Base-by-base conservation (phyloP, 1,140 invertebrate species). In the Lysiphlebus fabarum region DNA sequence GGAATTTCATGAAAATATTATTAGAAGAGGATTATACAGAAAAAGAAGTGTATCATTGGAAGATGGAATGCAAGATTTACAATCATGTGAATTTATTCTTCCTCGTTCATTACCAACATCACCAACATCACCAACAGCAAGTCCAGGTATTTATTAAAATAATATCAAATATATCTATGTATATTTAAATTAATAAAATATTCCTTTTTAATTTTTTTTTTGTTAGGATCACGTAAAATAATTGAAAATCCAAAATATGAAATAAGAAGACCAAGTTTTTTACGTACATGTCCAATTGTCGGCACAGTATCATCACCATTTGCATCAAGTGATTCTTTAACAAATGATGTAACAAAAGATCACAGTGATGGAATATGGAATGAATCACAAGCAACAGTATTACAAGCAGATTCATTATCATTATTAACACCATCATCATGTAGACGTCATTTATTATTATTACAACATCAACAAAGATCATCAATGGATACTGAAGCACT, bases 291-390 rank as follows among this genome's bases (percentile, higher is more conserved):
- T 11, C 64, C 65, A 14, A 63, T 64, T 14, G 53, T 64, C 54
- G 70, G 70, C 34, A 61, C 65, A 61, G 42, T 62, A 37, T 62
- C 75, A 7, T 91, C 89, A 12, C 88, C 88, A 12, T 91, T 89
- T 75, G 89, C 87, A 36, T 92, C 90, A 34, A 90, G 85, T 67
- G 90, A 92, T 74, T 91, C 90, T 8, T 72, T 91, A 61, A 85
- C 87, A 11, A 88, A 88, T 62, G 88, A 90, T 70, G 78, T 83
- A 34, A 87, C 86, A 45, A 85, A 88, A 69, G 90, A 91, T 72
- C 89, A 91, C 71, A 91, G 89, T 40, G 90, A 91, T 72, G 88
- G 88, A 40, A 87, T 90, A 67, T 92, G 90, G 90, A 92, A 92
- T 76, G 90, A 92, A 78, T 92, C 90, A 11, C 90, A 91, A 77